These are phyloP conservation scores for Tipula helvola DNA, from an alignment of 2,888 invertebrate species.

Conservation along the genomic window DNA sequence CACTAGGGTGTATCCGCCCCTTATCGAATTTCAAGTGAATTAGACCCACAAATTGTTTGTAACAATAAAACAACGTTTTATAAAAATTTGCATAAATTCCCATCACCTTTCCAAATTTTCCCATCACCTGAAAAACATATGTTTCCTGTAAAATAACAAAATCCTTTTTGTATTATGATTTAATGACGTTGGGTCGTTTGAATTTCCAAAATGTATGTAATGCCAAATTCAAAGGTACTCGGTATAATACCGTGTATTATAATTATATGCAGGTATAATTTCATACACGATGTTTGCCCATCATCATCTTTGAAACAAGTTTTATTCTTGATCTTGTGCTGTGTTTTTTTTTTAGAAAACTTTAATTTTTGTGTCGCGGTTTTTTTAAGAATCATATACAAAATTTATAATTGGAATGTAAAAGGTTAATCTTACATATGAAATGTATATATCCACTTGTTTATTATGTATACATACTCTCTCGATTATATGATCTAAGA, in stretches of 20 bases:
- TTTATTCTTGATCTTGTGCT: neutral
- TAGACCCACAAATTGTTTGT: neutral
- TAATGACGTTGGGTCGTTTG: neutral
- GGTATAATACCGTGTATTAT: too few species aligned
- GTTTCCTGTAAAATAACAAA: neutral
- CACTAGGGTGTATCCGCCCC: neutral
- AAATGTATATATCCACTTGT: slow-evolving; percentile 4
- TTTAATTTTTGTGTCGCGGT: neutral
- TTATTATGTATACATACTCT: neutral
- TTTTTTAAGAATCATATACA: neutral
- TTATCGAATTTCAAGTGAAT: neutral
- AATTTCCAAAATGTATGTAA: neutral
- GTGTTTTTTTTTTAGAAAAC: neutral
- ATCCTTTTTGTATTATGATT: neutral
- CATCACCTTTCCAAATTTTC: neutral
- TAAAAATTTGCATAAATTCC: neutral
- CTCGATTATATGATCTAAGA: neutral
- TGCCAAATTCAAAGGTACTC: neutral
- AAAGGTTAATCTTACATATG: neutral
- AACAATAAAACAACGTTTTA: neutral
- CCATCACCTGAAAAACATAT: neutral
- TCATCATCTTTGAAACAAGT: neutral
- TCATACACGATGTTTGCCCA: neutral
- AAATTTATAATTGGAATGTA: neutral
- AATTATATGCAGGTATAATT: neutral